Conservation (phyloP, 2,888 invertebrate genomes). For the Corbicula japonica region DNA sequence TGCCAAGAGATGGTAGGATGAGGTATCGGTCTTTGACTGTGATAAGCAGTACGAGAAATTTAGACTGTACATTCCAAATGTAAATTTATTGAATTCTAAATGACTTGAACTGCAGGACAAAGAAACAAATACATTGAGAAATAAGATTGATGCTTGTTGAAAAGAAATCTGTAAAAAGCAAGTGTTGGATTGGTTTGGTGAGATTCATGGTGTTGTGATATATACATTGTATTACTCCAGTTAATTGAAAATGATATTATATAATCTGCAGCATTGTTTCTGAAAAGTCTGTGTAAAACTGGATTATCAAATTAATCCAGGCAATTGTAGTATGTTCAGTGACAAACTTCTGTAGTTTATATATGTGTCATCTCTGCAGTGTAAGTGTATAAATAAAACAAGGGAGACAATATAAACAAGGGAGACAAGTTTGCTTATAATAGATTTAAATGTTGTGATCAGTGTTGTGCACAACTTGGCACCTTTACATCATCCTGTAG, state of each 20-base stretch:
- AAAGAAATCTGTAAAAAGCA: no score
- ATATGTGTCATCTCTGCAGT: slow-evolving; percentile 1
- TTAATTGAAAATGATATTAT: neutral
- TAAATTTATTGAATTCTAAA: slow-evolving; percentile 7
- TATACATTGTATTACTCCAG: neutral
- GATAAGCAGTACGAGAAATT: slow-evolving; percentile 13
- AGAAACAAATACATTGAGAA: no score
- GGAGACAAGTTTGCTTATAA: no score
- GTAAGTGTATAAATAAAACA: slow-evolving; percentile 3
- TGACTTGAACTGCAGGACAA: slow-evolving; percentile 1
- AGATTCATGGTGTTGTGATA: no score
- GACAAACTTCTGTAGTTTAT: neutral
- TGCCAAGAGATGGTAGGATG: neutral
- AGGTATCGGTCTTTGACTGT: neutral
- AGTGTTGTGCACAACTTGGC: slow-evolving; percentile 30
- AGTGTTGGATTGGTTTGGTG: no score
- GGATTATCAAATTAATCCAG: neutral
- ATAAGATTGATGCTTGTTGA: no score
- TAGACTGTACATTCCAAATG: slow-evolving; percentile 27
- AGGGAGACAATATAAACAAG: no score
- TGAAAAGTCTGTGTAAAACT: neutral
- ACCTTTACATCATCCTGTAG: slow-evolving; percentile 34
- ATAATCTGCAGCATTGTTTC: neutral
- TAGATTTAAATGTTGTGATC: slow-evolving; percentile 7
- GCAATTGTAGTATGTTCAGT: neutral